Conservation (phyloP, 2,888 invertebrate genomes). For the Oxyteleia sp. region DNA sequence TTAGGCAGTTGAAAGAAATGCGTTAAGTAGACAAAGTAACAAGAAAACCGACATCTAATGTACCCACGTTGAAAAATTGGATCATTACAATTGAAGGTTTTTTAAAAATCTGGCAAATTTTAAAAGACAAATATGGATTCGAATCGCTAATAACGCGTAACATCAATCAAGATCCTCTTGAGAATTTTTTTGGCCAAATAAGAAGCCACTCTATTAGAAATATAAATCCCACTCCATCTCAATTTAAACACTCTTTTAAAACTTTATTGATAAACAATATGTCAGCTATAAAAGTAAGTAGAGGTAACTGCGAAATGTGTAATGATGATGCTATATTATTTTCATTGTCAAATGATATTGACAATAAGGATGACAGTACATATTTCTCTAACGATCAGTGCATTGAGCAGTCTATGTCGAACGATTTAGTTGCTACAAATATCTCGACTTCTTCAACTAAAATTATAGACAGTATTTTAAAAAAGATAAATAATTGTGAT, state of each 20-base stretch:
- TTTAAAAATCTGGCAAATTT: slow-evolving; percentile 13
- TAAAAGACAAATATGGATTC: not conserved
- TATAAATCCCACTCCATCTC: slow-evolving; percentile 16
- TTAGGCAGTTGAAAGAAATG: not conserved
- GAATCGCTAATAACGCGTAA: not conserved
- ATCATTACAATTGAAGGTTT: slow-evolving; percentile 10
- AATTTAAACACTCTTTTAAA: slow-evolving; percentile 12
- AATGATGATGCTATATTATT: no score
- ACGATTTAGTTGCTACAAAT: no score
- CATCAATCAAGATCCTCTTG: slow-evolving; percentile 49
- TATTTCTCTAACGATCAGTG: no score
- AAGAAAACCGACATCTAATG: not conserved
- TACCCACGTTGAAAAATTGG: slow-evolving; percentile 14
- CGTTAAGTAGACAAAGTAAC: not conserved
- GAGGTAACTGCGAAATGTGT: slow-evolving; percentile 9
- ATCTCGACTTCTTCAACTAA: no score
- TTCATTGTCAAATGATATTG: no score
- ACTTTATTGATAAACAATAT: not conserved
- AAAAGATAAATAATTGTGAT: no score
- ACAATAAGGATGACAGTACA: no score
- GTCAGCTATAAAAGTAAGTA: not conserved
- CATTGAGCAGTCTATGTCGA: no score
- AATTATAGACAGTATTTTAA: no score
- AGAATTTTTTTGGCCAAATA: slow-evolving; percentile 51
- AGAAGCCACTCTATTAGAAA: slow-evolving; percentile 16